These are phyloP conservation scores for Mastigias papua DNA, from an alignment of 30 jellyfish, hydroid and myxozoan species.

Conservation along the genomic window DNA sequence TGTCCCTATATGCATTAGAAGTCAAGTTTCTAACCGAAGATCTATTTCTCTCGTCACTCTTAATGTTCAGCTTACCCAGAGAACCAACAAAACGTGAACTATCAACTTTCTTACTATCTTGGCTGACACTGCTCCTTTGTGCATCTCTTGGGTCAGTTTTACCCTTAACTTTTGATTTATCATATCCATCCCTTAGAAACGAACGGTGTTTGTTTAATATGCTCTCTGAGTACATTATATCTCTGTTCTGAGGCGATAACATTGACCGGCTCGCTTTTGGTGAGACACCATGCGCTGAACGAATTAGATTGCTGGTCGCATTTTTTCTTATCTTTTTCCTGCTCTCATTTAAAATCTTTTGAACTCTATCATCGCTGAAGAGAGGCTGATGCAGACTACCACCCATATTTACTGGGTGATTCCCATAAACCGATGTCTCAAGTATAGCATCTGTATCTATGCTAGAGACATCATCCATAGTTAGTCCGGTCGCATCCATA, in stretches of 20 bases:
- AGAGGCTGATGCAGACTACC: conserved; percentile 69
- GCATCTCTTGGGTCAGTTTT: neutral
- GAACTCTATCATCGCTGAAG: conserved; percentile 61
- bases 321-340: conserved; percentile 46
- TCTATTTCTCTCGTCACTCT: neutral
- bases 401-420: conserved; percentile 78
- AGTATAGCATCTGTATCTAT: conserved; percentile 72
- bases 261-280: neutral
- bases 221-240: conserved; percentile 25
- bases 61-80: neutral
- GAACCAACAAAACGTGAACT: neutral
- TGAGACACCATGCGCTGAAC: conserved; percentile 43
- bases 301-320: conserved; percentile 16
- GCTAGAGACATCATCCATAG: conserved; percentile 74
- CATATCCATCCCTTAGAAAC: neutral
- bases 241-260: conserved; percentile 53
- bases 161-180: neutral
- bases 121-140: neutral
- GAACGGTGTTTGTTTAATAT: conserved; percentile 53
- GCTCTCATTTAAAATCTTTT: conserved; percentile 60
- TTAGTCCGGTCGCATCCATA: conserved; percentile 41
- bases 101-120: neutral
- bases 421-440: conserved; percentile 76
- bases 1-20: neutral
- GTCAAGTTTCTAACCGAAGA: neutral